Evolutionary conservation across 2,888 invertebrate species (phyloP), one percentile per base, ranked within the genome.

Genomic region (Odontocerum albicorne): DNA sequence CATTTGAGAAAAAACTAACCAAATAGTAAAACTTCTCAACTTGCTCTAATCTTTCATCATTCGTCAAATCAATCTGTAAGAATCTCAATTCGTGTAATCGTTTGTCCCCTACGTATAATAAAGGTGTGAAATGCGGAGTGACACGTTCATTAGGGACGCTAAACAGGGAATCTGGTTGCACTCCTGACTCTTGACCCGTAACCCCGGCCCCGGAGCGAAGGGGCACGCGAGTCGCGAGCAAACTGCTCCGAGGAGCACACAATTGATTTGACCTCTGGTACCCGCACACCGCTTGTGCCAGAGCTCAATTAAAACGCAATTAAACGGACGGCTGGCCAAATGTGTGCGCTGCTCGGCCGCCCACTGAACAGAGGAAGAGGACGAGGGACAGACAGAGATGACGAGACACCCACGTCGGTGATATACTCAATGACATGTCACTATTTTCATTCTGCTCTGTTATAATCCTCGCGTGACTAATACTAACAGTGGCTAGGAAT

Each of bases 251-350:
- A 46, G 44, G 44, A 45, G 40, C 39, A 21, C 33, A 46, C 45
- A 52, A 58, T 54, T 58, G 55, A 45, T 54, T 47, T 54, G 60
- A 60, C 60, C 60, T 57, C 57, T 39, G 45, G 44, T 54, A 50
- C 60, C 57, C 49, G 55, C 58, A 53, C 49, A 22, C 39, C 45
- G 1, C 20, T 8, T 19, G 15, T 8, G 39, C 39, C 54, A 35
- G 46, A 55, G 36, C 33, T 55, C 57, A 60, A 60, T 60, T 60
- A 60, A 60, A 60, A 57, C 49, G 59, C 60, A 57, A 60, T 60
- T 60, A 60, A 60, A 51, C 36, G 51, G 51, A 43, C 46, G 52
- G 43, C 45, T 38, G 38, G 3, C 38, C 8, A 38, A n/a, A 19
- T 6, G 40, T 40, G 40, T 40, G 38, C 21, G 21, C 40, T 20